Conservation (phyloP, 2,888 invertebrate species). For the Osedax fenrisi region DNA sequence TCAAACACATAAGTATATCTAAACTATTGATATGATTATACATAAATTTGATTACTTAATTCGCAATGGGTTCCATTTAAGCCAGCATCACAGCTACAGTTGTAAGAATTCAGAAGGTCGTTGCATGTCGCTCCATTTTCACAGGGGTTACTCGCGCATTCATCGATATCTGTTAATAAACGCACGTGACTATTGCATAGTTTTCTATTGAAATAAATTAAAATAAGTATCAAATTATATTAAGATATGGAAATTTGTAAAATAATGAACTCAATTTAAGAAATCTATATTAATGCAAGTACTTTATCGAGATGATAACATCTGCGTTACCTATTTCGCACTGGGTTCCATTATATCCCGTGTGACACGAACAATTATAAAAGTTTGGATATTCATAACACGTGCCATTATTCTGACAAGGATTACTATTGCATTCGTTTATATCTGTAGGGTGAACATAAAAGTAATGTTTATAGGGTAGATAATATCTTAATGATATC, state of each 20-base stretch:
- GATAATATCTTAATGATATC: no score
- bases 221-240: neutral
- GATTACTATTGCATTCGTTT: neutral
- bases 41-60: neutral
- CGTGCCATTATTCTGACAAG: neutral
- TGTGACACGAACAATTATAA: neutral
- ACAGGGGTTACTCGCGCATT: constrained; percentile 2
- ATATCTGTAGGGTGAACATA: constrained; percentile 2
- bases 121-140: neutral
- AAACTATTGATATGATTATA: neutral
- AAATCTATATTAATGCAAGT: neutral
- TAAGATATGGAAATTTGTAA: neutral
- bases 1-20: no score
- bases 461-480: no score
- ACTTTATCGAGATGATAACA: neutral
- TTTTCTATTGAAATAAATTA: no score
- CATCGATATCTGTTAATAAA: neutral
- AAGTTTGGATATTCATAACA: neutral
- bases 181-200: no score
- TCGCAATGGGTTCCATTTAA: constrained; percentile 7
- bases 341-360: constrained; percentile 9
- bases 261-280: neutral
- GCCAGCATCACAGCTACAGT: neutral
- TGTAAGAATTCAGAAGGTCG: neutral
- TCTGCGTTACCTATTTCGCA: neutral